Evolutionary conservation across 2,888 invertebrate genomes (phyloP).

Genomic region (Eristalis tenax): DNA sequence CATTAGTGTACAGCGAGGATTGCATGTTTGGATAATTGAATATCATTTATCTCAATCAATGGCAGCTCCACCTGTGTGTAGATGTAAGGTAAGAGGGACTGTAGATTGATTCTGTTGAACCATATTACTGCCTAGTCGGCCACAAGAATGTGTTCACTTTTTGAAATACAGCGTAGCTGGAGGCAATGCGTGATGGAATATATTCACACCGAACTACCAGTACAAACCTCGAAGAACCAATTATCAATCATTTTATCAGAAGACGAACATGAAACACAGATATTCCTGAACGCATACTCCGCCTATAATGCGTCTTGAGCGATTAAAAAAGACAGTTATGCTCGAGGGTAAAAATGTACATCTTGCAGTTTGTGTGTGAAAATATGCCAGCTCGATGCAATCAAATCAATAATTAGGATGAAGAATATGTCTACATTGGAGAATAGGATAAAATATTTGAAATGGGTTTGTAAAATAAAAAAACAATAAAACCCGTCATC

Average conservation of each 20-base stretch:
- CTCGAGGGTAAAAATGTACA: not conserved
- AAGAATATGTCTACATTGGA: not conserved
- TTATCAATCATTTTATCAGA: conserved; percentile 28
- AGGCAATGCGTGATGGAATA: conserved; percentile 18
- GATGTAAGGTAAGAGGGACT: not conserved
- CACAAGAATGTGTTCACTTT: not conserved
- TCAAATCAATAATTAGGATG: not conserved
- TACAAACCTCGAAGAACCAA: not conserved
- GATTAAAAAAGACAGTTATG: not conserved
- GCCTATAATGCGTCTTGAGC: conserved; percentile 18
- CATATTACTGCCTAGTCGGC: not conserved
- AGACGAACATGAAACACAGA: conserved; percentile 27
- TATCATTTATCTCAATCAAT: conserved; percentile 30
- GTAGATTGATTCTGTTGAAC: not conserved
- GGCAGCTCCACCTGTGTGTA: not conserved
- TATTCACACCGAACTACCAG: conserved; percentile 7
- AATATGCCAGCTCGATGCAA: not conserved
- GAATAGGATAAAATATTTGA: not conserved
- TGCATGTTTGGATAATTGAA: conserved; percentile 12
- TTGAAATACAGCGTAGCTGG: not conserved
- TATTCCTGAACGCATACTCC: not conserved
- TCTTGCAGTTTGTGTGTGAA: not conserved
- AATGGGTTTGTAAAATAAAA: too few species aligned
- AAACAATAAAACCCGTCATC: too few species aligned
- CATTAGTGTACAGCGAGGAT: conserved; percentile 15